phyloP scores from a whole-genome alignment of 2,888 invertebrate genomes.

The Panzeria rudis region DNA sequence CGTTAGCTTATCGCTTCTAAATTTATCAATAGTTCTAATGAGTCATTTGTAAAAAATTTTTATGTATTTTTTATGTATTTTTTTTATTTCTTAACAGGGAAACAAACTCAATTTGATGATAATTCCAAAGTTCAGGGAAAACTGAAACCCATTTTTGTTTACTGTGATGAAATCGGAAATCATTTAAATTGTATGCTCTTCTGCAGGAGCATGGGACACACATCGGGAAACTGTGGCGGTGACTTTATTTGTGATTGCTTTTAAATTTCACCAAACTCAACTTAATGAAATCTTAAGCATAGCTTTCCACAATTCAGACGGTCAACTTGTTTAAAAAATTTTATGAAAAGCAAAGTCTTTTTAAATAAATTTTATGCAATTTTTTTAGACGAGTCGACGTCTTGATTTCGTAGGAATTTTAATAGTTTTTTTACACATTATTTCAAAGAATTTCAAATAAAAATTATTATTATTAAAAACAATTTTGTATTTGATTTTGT shows the following conservation, averaged over 20 bases:
- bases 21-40: not conserved
- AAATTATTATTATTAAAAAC: too few species aligned
- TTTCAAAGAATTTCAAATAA: too few species aligned
- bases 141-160: constrained; percentile 74
- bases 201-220: constrained; percentile 75
- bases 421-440: too few species aligned
- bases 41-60: constrained; percentile 2
- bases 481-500: too few species aligned
- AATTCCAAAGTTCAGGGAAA: constrained; percentile 73
- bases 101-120: constrained; percentile 75
- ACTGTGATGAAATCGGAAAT: constrained; percentile 77
- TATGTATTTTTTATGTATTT: too few species aligned
- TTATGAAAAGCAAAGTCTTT: too few species aligned
- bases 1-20: not conserved
- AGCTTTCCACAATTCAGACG: too few species aligned
- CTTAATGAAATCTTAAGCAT: not conserved
- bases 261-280: constrained; percentile 40
- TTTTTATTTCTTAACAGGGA: constrained; percentile 66
- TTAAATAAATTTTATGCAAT: too few species aligned
- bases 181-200: constrained; percentile 76
- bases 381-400: too few species aligned
- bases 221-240: constrained; percentile 75
- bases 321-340: too few species aligned
- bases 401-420: too few species aligned
- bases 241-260: constrained; percentile 77